Conservation (phyloP, 2,888 invertebrate genomes). For the Hololepta plana region DNA sequence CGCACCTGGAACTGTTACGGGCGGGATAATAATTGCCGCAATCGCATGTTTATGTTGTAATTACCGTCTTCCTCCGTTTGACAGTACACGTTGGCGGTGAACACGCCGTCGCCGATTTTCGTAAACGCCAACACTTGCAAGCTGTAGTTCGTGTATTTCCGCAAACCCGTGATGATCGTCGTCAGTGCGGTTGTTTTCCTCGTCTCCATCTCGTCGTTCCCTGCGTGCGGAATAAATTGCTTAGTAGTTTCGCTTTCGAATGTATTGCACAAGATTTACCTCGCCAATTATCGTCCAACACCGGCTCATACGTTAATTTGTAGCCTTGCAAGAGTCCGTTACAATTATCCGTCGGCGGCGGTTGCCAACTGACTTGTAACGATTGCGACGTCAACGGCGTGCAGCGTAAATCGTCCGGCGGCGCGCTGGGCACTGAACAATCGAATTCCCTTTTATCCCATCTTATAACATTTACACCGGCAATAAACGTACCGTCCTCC, state of each 20-base stretch:
- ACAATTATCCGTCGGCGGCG: constrained; percentile 50
- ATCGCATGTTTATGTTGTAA: constrained; percentile 3
- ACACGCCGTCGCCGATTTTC: constrained; percentile 56
- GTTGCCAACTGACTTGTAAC: constrained; percentile 64
- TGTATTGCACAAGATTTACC: constrained; percentile 17
- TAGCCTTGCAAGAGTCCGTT: constrained; percentile 65
- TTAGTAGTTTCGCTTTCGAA: constrained; percentile 5
- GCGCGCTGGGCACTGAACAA: constrained; percentile 50
- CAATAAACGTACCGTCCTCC: constrained; percentile 42
- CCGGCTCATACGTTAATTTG: constrained; percentile 48
- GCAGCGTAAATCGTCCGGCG: constrained; percentile 64
- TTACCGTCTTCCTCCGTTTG: constrained; percentile 64
- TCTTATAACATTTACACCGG: not conserved
- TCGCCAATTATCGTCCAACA: constrained; percentile 36
- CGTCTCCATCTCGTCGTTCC: constrained; percentile 36
- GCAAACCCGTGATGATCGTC: constrained; percentile 48
- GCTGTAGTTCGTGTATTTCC: constrained; percentile 66
- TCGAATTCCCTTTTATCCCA: constrained; percentile 1
- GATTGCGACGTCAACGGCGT: constrained; percentile 57
- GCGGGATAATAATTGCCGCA: no score
- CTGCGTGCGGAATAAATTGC: constrained; percentile 18
- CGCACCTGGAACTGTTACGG: constrained; percentile 58
- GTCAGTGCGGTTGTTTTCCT: constrained; percentile 51
- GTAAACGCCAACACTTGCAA: constrained; percentile 64
- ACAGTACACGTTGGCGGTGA: constrained; percentile 48